Percentiles rank a stretch among this genome's conserved stretches.
Conservation (phyloP, 2,888 invertebrate genomes). For the Anthoptus insignis region DNA sequence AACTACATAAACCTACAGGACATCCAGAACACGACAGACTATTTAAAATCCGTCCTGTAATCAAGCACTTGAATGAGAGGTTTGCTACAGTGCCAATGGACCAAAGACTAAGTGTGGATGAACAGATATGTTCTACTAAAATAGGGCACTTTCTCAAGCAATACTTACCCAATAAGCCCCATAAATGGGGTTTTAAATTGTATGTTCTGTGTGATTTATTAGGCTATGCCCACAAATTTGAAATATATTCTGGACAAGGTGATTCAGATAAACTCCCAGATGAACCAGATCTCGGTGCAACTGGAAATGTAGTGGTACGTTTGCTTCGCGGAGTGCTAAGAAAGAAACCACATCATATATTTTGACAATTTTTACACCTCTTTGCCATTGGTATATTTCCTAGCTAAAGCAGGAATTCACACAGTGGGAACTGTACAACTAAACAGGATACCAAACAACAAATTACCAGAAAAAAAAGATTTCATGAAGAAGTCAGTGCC, state of each 20-base stretch:
- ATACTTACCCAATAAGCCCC: no score
- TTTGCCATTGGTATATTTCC: conserved; percentile 51
- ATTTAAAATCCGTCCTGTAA: conserved; percentile 52
- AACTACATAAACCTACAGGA: conserved; percentile 50
- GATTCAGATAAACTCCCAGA: conserved; percentile 37
- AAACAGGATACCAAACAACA: conserved; percentile 54
- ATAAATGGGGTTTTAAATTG: no score
- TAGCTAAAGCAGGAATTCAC: conserved; percentile 53
- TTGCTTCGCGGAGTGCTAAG: conserved; percentile 13
- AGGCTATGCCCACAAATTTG: conserved; percentile 45
- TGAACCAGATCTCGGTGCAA: conserved; percentile 9
- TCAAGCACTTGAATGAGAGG: no score
- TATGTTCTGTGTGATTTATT: no score
- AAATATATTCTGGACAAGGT: conserved; percentile 52
- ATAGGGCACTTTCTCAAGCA: no score
- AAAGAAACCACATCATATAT: conserved; percentile 19
- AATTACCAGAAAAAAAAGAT: conserved; percentile 53
- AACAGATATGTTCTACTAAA: no score
- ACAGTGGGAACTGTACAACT: conserved; percentile 52
- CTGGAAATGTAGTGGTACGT: conserved; percentile 9
- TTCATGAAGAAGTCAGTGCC: conserved; percentile 54
- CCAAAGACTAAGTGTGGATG: no score
- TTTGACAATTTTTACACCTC: conserved; percentile 51
- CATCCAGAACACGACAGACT: conserved; percentile 53
- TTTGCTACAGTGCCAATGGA: no score